These are phyloP conservation scores for Acipenser transmontanus DNA, from an alignment of 2,797 vertebrate species.

Conservation along the genomic window DNA sequence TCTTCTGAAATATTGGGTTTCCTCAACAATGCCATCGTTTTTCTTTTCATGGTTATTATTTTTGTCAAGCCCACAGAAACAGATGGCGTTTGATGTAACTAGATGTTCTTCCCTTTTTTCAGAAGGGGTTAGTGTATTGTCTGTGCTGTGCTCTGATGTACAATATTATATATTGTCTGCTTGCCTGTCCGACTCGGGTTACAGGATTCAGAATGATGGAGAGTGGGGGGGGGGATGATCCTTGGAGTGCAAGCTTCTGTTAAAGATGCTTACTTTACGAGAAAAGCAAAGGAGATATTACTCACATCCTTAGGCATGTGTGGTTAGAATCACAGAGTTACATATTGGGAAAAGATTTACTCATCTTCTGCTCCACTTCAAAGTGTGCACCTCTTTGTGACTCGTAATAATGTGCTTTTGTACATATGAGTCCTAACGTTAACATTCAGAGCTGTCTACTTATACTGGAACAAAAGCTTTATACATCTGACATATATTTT, in stretches of 20 bases:
- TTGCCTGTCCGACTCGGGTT: slow-evolving; percentile 22
- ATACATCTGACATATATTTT: too few relatives aligned
- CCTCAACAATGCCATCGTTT: slow-evolving; percentile 33
- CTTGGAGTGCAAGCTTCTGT: too few relatives aligned
- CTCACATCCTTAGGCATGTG: slow-evolving; percentile 56
- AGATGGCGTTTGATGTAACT: slow-evolving; percentile 7
- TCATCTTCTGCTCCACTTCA: too few relatives aligned
- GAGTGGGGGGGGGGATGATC: too few relatives aligned
- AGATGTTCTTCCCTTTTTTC: slow-evolving; percentile 8
- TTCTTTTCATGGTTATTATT: slow-evolving; percentile 32
- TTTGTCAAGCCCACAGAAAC: slow-evolving; percentile 5
- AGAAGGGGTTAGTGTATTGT: slow-evolving; percentile 20
- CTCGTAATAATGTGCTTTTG: too few relatives aligned
- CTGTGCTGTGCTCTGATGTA: slow-evolving; percentile 43
- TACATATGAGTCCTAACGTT: too few relatives aligned
- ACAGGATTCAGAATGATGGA: not conserved
- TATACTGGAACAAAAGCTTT: too few relatives aligned
- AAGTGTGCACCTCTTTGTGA: too few relatives aligned
- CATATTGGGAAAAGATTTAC: slow-evolving; percentile 34
- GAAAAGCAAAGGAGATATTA: slow-evolving; percentile 30
- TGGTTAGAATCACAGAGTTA: slow-evolving; percentile 61
- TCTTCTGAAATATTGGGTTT: slow-evolving; percentile 10
- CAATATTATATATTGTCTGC: slow-evolving; percentile 45
- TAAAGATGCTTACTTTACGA: too few relatives aligned
- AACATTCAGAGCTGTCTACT: too few relatives aligned